phyloP scores from a whole-genome alignment of 2,797 vertebrate genomes.

The Lacerta viridis region DNA sequence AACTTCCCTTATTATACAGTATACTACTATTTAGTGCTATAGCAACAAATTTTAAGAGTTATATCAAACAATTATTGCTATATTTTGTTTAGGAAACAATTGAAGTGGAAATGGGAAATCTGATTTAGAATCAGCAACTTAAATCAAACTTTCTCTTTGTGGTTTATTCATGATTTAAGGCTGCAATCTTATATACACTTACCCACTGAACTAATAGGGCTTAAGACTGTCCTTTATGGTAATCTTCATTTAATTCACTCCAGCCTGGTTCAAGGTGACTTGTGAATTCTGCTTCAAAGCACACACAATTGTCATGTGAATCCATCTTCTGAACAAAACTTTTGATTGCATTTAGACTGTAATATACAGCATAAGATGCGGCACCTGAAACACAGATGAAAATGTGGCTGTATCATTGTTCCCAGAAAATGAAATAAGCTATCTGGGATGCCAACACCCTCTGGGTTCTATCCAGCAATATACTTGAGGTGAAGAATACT shows the following conservation, averaged over 20 bases:
- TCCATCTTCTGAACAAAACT: not conserved
- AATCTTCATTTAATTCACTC: not conserved
- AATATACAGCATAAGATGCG: not conserved
- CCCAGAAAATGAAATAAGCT: not conserved
- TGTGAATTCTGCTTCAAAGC: not conserved
- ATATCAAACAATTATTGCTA: too few relatives aligned
- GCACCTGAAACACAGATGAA: not conserved
- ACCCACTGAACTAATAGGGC: too few relatives aligned
- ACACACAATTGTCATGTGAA: not conserved
- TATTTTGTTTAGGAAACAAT: too few relatives aligned
- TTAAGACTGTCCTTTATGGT: too few relatives aligned
- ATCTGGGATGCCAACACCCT: not conserved
- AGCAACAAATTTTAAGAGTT: too few relatives aligned
- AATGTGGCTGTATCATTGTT: not conserved
- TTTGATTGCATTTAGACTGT: not conserved
- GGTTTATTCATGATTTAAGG: too few relatives aligned
- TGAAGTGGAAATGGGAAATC: too few relatives aligned
- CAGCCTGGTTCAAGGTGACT: not conserved
- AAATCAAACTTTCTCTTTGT: too few relatives aligned
- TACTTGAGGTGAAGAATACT: constrained; percentile 21
- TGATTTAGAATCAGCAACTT: too few relatives aligned
- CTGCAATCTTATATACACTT: too few relatives aligned
- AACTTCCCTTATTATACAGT: too few relatives aligned
- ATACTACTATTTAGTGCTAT: too few relatives aligned
- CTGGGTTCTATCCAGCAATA: not conserved